These are phyloP conservation scores for Philaethria dido DNA, from an alignment of 2,888 invertebrate genomes.

Conservation along the genomic window DNA sequence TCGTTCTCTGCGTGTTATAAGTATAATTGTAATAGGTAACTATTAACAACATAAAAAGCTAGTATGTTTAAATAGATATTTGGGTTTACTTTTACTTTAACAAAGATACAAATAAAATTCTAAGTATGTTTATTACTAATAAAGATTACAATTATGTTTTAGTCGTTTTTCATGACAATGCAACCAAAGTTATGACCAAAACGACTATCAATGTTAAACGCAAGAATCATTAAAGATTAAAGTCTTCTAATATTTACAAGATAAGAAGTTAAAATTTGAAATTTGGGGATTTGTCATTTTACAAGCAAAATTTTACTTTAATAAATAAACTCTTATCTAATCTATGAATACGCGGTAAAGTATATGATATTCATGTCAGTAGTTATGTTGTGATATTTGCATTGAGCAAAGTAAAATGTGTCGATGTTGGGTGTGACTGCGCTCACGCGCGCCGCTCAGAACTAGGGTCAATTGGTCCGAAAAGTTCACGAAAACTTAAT, in stretches of 20 bases:
- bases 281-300: background rate
- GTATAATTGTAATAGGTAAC: background rate
- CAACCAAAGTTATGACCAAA: background rate
- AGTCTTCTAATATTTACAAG: no score
- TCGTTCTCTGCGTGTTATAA: background rate
- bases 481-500: constrained; percentile 71
- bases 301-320: background rate
- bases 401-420: constrained; percentile 7
- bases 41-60: no score
- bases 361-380: background rate
- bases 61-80: no score
- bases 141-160: background rate
- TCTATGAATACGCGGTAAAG: background rate
- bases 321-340: background rate
- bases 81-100: no score
- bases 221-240: no score
- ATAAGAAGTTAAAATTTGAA: background rate
- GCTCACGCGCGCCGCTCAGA: constrained; percentile 59
- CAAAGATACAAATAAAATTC: background rate
- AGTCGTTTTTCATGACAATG: constrained; percentile 2
- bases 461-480: constrained; percentile 72
- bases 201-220: background rate
- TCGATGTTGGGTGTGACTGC: constrained; percentile 54
- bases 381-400: background rate
- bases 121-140: background rate